Conservation (phyloP, 1,140 invertebrate genomes). For the Brachionus rubens region DNA sequence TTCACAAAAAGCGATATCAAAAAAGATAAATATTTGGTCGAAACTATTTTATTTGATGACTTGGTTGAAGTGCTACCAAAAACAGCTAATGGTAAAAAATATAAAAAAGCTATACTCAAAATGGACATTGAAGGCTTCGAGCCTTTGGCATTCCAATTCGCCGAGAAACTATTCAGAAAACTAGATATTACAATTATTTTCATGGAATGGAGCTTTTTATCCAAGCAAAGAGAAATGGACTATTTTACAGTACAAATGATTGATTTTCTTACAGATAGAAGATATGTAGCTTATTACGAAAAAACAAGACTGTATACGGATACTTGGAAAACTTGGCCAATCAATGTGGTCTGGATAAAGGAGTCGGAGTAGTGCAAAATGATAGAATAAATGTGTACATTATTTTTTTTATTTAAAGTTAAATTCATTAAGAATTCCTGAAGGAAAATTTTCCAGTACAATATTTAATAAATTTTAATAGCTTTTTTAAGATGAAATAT, state of each 20-base stretch:
- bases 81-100: not conserved
- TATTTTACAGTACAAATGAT: not conserved
- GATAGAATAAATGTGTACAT: too few relatives aligned
- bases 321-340: not conserved
- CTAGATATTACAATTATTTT: not conserved
- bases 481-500: too few relatives aligned
- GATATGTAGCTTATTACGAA: not conserved
- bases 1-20: too few relatives aligned
- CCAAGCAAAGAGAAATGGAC: too few relatives aligned
- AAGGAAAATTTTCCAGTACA: too few relatives aligned
- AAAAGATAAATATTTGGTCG: not conserved
- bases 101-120: constrained; percentile 7
- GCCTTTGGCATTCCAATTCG: not conserved
- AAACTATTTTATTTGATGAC: constrained; percentile 28
- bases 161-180: not conserved
- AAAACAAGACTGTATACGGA: not conserved
- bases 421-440: too few relatives aligned
- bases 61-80: not conserved
- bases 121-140: constrained; percentile 29
- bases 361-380: too few relatives aligned
- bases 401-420: too few relatives aligned
- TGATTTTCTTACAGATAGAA: not conserved
- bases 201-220: constrained; percentile 6
- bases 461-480: too few relatives aligned
- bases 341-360: not conserved